Evolutionary conservation across 2,888 invertebrate species (phyloP).

Genomic region (Oeneis ivallda): DNA sequence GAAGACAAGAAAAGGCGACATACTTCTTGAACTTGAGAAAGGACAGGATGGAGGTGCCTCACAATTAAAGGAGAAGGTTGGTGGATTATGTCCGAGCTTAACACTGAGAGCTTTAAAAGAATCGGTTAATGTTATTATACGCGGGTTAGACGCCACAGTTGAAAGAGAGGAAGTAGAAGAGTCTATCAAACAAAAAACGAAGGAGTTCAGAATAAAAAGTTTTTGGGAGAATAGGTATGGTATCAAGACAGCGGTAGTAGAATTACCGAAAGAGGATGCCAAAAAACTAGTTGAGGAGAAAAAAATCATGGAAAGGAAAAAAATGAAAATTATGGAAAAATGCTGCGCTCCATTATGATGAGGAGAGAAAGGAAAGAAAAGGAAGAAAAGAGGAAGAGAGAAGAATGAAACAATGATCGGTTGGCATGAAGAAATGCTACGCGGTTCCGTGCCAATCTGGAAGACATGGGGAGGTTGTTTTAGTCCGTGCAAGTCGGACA

Average conservation of each 20-base stretch:
- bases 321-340: too few species aligned
- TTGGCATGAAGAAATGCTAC: too few species aligned
- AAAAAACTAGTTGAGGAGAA: background rate
- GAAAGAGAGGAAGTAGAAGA: constrained; percentile 1
- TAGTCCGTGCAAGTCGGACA: too few species aligned
- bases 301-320: too few species aligned
- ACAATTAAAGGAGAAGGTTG: background rate
- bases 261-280: background rate
- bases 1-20: background rate
- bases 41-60: background rate
- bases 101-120: background rate
- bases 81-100: background rate
- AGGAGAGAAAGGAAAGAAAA: too few species aligned
- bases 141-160: background rate
- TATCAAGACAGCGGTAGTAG: background rate
- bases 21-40: background rate
- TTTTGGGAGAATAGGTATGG: background rate
- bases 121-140: background rate
- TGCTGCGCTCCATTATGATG: too few species aligned
- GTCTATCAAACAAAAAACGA: background rate
- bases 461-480: too few species aligned
- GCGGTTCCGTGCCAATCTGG: too few species aligned
- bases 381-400: too few species aligned
- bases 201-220: background rate
- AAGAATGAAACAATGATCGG: too few species aligned